Percentiles rank a stretch among this genome's conserved stretches.
phyloP scores from a whole-genome alignment of 2,797 vertebrate genomes.

The Synanceia verrucosa region DNA sequence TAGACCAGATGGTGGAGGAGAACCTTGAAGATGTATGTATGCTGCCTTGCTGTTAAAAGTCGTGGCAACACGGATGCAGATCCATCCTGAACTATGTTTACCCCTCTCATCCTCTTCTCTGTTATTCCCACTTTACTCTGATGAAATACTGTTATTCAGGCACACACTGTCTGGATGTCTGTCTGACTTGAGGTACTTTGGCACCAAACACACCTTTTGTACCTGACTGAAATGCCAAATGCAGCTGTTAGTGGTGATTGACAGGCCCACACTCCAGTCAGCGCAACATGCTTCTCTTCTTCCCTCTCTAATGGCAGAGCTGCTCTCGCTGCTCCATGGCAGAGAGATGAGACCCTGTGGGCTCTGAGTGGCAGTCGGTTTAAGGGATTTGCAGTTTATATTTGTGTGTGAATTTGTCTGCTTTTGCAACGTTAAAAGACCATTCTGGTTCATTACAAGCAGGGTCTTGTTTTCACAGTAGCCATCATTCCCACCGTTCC shows the following conservation, averaged over 20 bases:
- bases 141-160: conserved; percentile 74
- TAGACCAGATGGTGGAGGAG: conserved; percentile 45
- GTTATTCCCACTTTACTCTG: conserved; percentile 63
- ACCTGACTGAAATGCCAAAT: conserved; percentile 72
- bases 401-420: conserved; percentile 23
- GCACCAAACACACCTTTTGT: conserved; percentile 68
- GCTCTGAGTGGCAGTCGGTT: conserved; percentile 45
- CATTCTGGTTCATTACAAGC: not conserved
- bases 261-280: conserved; percentile 61
- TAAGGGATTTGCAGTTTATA: conserved; percentile 10
- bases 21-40: conserved; percentile 38
- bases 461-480: not conserved
- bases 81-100: conserved; percentile 54
- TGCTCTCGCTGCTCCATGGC: conserved; percentile 17
- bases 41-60: conserved; percentile 39
- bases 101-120: conserved; percentile 37
- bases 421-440: not conserved
- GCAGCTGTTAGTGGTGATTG: conserved; percentile 62
- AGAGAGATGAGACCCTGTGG: conserved; percentile 39
- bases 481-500: not conserved
- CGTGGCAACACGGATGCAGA: conserved; percentile 21
- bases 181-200: conserved; percentile 70
- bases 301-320: conserved; percentile 43
- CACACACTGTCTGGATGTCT: conserved; percentile 56
- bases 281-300: conserved; percentile 50